Base-by-base conservation (phyloP, 2,113 vertebrate genomes). In the Uropsilus gracilis region DNA sequence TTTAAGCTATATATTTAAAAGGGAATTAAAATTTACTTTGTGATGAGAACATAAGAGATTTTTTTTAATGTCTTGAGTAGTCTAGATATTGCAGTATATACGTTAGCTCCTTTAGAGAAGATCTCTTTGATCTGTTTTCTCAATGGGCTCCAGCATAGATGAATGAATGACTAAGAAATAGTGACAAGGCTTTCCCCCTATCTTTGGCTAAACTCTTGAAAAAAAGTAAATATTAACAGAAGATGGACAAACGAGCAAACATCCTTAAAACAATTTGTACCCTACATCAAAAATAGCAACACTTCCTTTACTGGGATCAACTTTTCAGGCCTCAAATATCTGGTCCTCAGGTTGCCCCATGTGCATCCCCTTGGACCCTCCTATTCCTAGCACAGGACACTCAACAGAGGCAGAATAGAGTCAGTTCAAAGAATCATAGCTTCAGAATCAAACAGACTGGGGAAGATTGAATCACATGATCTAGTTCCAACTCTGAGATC, bases 21-120 rank as follows among this genome's bases (percentile, higher is more conserved):
- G 86, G 73, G 73, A 86, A 92, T 88, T 93, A 90, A 86, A 85
- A 85, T 94, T 93, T 73, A 77, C 64, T 86, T 91, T 81, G 50
- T 63, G 77, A 69, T 32, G 37, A 84, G 81, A 81, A 91, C 88
- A 92, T 66, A 88, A 59, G 28, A 72, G 0, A 44, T 11, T 18
- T 87, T 57, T 76, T 57, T 57, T 13, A 73, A 2, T 78, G 73
- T 39, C 46, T 63, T 71, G 44, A 50, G 37, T 2, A 76, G 24
- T 83, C 48, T 55, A 80, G 30, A 71, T 86, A 26, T 72, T 76
- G 73, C 61, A 66, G 48, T 53, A 68, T 7, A 17, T 30, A 59
- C 1, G 7, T 42, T 81, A 90, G 87, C 4, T 68, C 61, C 66
- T 77, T 69, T 26, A 73, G 50, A 44, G 34, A 82, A 53, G n/a